Percentiles rank a stretch among this genome's conserved stretches.
Conservation (phyloP, 2,888 invertebrate species). For the Cyrtodaria siliqua region DNA sequence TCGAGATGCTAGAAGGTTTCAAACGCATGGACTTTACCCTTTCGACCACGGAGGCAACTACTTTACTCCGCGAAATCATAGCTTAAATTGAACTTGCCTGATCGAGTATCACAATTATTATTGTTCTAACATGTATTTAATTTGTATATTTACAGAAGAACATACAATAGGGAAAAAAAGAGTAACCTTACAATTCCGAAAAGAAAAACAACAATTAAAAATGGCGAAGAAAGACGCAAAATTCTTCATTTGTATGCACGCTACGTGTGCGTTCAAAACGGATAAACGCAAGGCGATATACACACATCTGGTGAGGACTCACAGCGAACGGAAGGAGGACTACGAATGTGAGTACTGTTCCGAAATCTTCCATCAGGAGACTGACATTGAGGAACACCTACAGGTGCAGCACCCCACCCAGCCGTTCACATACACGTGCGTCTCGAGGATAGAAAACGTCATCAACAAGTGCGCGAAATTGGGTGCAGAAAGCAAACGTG, state of each 20-base stretch:
- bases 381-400: constrained; percentile 50
- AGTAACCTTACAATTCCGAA: too few species aligned
- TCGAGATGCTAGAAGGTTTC: too few species aligned
- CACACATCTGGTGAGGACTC: constrained; percentile 58
- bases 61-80: too few species aligned
- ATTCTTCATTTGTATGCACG: constrained; percentile 47
- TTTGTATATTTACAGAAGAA: too few species aligned
- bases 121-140: too few species aligned
- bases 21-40: too few species aligned
- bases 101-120: too few species aligned
- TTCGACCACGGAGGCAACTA: too few species aligned
- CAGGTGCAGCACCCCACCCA: constrained; percentile 34
- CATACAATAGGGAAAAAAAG: too few species aligned
- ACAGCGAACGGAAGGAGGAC: constrained; percentile 61
- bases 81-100: too few species aligned
- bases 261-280: constrained; percentile 44
- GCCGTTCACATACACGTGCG: constrained; percentile 62
- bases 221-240: constrained; percentile 46
- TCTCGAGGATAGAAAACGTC: constrained; percentile 57
- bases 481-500: constrained; percentile 15
- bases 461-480: constrained; percentile 54
- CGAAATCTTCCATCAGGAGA: constrained; percentile 40
- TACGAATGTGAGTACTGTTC: constrained; percentile 63
- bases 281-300: constrained; percentile 60
- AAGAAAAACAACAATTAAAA: background rate